phyloP scores from a whole-genome alignment of 2,888 invertebrate genomes.

The Nomada lathburiana region DNA sequence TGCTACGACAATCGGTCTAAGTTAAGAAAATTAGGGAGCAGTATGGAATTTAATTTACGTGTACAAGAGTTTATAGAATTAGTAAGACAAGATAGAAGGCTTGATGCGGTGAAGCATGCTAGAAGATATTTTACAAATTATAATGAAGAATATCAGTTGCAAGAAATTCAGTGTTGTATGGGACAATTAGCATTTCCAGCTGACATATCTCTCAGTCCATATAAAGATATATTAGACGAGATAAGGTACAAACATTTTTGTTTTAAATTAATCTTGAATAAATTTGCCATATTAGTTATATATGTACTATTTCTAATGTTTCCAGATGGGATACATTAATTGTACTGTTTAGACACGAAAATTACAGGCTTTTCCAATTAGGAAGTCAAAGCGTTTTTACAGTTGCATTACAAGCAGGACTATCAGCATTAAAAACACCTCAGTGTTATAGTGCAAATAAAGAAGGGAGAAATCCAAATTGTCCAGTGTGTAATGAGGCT shows the following conservation, averaged over 20 bases:
- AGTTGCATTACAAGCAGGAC: constrained; percentile 95
- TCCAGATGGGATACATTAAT: constrained; percentile 93
- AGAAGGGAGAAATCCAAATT: constrained; percentile 91
- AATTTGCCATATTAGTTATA: neutral
- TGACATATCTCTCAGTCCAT: constrained; percentile 89
- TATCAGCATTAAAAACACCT: constrained; percentile 93
- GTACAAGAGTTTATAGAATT: constrained; percentile 98
- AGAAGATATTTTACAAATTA: constrained; percentile 95
- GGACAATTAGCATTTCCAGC: constrained; percentile 97
- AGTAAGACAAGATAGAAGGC: constrained; percentile 92
- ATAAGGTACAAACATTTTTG: constrained; percentile 83
- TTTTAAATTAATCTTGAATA: neutral
- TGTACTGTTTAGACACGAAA: constrained; percentile 96
- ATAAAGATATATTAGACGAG: constrained; percentile 88
- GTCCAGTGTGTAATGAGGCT: constrained; percentile 96
- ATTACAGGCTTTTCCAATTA: constrained; percentile 97
- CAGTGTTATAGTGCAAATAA: constrained; percentile 90
- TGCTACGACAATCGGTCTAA: constrained; percentile 98
- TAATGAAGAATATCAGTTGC: constrained; percentile 92
- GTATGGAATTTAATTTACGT: constrained; percentile 97
- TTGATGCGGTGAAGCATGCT: constrained; percentile 98
- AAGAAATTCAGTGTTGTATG: constrained; percentile 97
- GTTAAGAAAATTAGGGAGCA: constrained; percentile 96
- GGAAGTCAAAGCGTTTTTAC: constrained; percentile 96
- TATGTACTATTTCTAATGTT: constrained; percentile 24